Base-by-base conservation (phyloP, 2,113 vertebrate genomes). In the Asarcornis scutulata region DNA sequence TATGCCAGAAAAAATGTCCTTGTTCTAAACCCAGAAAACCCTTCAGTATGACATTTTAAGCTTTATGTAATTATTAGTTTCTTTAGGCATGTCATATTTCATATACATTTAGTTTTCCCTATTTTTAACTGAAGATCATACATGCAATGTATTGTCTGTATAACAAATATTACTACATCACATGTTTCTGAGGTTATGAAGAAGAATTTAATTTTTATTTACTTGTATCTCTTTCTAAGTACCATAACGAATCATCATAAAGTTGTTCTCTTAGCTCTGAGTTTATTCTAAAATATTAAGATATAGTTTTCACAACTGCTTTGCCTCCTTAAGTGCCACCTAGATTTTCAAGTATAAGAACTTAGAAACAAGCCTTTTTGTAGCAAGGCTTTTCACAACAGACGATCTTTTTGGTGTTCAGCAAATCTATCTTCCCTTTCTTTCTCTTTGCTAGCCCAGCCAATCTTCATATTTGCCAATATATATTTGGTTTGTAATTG, bases 401-500 rank as follows among this genome's bases (percentile, higher is more conserved):
- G 22, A 50, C 31, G 38, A 3, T 55, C 8, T 50, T 60, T 53
- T 26, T n/a, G 27, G 9, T 80, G 27, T 79, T 76, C 62, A 62
- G 8, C 64, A 87, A 55, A n/a, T 85, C 38, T 53, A 1, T 44
- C 26, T 62, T 87, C 40, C 13, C 22, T 73, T 85, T 72, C 50
- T 69, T 92, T 82, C 42, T 80, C 26, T 50, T 90, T 77, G 40
- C 63, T 55, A 77, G 25, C 14, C 75, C 58, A 94, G 78, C 36
- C 84, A 87, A 6, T 83, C 76, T 86, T 94, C 83, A 60, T 73
- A 86, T 96, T 92, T 93, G 21, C 85, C 76, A 73, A 82, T 50
- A 91, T 93, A 46, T 29, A 96, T 95, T 96, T 95, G 62, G 58
- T 95, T 91, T 86, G 66, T 95, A 97, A 96, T 93, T 95, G 79